Evolutionary conservation across 2,113 vertebrate genomes (phyloP), one percentile per base, ranked within the genome.

Genomic region (Aleadryas rufinucha): DNA sequence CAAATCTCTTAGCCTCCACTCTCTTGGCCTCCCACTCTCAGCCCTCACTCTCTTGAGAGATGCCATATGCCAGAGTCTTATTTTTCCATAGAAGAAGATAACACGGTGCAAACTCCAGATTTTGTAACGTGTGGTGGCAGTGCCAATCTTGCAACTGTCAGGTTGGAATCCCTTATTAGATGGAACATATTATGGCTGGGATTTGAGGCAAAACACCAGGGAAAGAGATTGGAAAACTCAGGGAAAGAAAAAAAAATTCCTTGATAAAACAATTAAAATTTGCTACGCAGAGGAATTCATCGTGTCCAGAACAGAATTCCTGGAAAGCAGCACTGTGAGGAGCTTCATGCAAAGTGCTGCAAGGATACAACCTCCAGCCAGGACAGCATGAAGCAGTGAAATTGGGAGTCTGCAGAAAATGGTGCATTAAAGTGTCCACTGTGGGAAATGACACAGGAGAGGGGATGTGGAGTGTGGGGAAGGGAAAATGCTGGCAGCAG

Each of bases 211-310:
- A 94, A 96, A 86, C 86, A 80, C 83, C 13, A 41, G 86, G 86
- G 89, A 86, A 96, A 88, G 53, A 71, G 63, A 75, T 3, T 72
- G 63, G 45, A 85, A 96, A 95, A 95, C 44, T 92, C 37, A 45
- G 31, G 21, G 5, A 9, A 56, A n/a, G n/a, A n/a, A 60, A 90
- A 76, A 79, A 78, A 93, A 76, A 49, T 7, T 5, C 56, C 66
- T 83, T 92, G 86, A 93, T 83, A 95, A 76, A 90, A 95, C 93
- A 95, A 96, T 90, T 96, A 93, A 72, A 95, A 86, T 76, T 71
- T 83, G n/a, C 76, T 37, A 88, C 20, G 1, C 57, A 45, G 52
- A 80, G 79, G 63, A 90, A 92, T 86, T 94, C 37, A 72, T 92
- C 24, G 0, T 54, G 53, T 83, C 89, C 86, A 65, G 86, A 90